phyloP scores from a whole-genome alignment of 1,140 invertebrate genomes.

The Rhyacophila brunnea region DNA sequence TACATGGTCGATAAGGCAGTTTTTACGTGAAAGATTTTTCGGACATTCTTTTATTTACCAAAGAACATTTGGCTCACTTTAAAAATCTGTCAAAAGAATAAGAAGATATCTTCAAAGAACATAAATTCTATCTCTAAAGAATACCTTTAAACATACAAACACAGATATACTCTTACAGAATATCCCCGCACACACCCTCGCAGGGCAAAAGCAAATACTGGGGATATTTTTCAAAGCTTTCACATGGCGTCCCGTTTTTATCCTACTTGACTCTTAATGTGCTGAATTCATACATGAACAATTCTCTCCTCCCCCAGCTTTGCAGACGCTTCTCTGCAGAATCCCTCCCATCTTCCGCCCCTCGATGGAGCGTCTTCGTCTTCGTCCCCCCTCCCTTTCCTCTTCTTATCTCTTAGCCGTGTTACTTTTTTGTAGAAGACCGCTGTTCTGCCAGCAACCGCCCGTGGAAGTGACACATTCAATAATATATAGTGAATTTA shows the following conservation, averaged over 20 bases:
- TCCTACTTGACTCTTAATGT: constrained; percentile 59
- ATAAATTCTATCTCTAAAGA: not conserved
- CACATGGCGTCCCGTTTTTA: constrained; percentile 51
- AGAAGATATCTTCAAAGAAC: too few relatives aligned
- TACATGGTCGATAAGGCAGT: too few relatives aligned
- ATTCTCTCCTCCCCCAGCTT: constrained; percentile 44
- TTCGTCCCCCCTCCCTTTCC: not conserved
- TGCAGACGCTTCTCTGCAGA: constrained; percentile 2
- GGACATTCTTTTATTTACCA: too few relatives aligned
- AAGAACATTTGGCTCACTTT: too few relatives aligned
- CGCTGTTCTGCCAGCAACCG: constrained; percentile 26
- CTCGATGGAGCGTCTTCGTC: not conserved
- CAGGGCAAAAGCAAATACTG: constrained; percentile 38
- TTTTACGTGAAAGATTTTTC: too few relatives aligned
- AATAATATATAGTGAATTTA: constrained; percentile 35
- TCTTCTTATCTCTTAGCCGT: constrained; percentile 10
- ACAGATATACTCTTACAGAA: constrained; percentile 1
- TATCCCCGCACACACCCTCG: constrained; percentile 15
- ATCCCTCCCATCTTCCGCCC: not conserved
- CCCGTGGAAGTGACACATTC: constrained; percentile 33
- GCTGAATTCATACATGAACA: constrained; percentile 59
- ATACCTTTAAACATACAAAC: constrained; percentile 18
- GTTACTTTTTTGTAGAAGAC: constrained; percentile 33
- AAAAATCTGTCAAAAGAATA: too few relatives aligned
- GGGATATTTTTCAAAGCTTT: constrained; percentile 54